phyloP scores from a whole-genome alignment of 1,140 invertebrate genomes.

The Vollenhovia emeryi region DNA sequence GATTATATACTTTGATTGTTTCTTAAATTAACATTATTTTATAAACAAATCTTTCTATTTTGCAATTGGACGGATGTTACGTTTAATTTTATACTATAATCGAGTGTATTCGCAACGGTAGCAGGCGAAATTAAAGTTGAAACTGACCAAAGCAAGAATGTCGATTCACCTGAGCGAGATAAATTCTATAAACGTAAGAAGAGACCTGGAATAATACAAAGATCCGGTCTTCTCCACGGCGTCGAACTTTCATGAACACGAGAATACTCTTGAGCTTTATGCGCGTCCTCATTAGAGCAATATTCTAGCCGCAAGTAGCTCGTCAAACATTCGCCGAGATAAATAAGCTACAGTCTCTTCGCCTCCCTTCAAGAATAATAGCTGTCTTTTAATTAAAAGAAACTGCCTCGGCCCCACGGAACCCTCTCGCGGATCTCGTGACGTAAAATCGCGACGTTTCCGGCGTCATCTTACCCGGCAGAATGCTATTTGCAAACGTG shows the following conservation, averaged over 20 bases:
- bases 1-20: background rate
- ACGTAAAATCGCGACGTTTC: slow-evolving; percentile 42
- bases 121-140: background rate
- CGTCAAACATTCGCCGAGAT: slow-evolving; percentile 44
- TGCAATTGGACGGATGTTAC: background rate
- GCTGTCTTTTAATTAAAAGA: slow-evolving; percentile 69
- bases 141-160: background rate
- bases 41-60: background rate
- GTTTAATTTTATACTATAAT: background rate
- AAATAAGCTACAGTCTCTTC: slow-evolving; percentile 33
- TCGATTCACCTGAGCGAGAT: background rate
- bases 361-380: slow-evolving; percentile 60
- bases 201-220: slow-evolving; percentile 5
- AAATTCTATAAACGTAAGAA: slow-evolving; percentile 16
- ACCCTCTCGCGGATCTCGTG: background rate
- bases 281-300: slow-evolving; percentile 21
- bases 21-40: slow-evolving; percentile 2
- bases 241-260: slow-evolving; percentile 20
- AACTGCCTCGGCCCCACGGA: background rate
- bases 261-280: slow-evolving; percentile 11
- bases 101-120: background rate
- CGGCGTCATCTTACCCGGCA: slow-evolving; percentile 57
- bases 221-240: slow-evolving; percentile 6
- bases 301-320: slow-evolving; percentile 30
- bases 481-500: slow-evolving; percentile 55